These are phyloP conservation scores for Salvator merianae DNA, from an alignment of 2,113 vertebrate species.

Conservation along the genomic window DNA sequence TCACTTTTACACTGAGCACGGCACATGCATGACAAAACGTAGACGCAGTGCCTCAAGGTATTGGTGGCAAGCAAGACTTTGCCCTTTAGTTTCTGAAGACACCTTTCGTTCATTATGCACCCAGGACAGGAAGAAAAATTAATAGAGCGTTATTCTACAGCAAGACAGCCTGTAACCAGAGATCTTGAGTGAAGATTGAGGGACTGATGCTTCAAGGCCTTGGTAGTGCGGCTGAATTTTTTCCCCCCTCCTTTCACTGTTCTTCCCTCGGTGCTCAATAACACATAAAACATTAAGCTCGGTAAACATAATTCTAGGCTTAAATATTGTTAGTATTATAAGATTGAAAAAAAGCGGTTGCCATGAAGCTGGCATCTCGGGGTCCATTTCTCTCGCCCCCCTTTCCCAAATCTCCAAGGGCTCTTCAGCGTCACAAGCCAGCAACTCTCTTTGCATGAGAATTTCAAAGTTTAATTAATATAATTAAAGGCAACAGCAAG, in stretches of 20 bases:
- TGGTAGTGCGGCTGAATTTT: conserved; percentile 76
- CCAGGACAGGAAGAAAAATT: conserved; percentile 82
- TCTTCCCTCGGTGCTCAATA: conserved; percentile 73
- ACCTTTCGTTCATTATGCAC: conserved; percentile 90
- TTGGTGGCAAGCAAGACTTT: conserved; percentile 80
- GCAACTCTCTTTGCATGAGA: conserved; percentile 81
- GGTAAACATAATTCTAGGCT: conserved; percentile 75
- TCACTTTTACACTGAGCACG: conserved; percentile 90
- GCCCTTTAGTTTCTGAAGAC: conserved; percentile 86
- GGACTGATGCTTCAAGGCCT: conserved; percentile 81
- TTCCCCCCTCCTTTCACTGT: conserved; percentile 51
- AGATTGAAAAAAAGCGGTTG: conserved; percentile 65
- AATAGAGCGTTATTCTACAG: conserved; percentile 88
- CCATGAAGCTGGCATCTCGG: conserved; percentile 76
- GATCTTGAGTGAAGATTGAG: conserved; percentile 75
- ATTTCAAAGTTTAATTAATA: conserved; percentile 97
- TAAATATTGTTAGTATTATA: conserved; percentile 55
- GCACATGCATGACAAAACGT: conserved; percentile 92
- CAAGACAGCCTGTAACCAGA: conserved; percentile 82
- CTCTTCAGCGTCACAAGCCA: conserved; percentile 81
- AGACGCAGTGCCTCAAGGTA: conserved; percentile 88
- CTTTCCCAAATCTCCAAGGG: conserved; percentile 75
- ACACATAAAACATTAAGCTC: conserved; percentile 75
- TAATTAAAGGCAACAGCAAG: conserved; percentile 97
- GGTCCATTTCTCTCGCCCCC: conserved; percentile 42